Evolutionary conservation across 2,113 vertebrate species (phyloP), one percentile per base, ranked within the genome.

Genomic region (Calyptomena viridis): DNA sequence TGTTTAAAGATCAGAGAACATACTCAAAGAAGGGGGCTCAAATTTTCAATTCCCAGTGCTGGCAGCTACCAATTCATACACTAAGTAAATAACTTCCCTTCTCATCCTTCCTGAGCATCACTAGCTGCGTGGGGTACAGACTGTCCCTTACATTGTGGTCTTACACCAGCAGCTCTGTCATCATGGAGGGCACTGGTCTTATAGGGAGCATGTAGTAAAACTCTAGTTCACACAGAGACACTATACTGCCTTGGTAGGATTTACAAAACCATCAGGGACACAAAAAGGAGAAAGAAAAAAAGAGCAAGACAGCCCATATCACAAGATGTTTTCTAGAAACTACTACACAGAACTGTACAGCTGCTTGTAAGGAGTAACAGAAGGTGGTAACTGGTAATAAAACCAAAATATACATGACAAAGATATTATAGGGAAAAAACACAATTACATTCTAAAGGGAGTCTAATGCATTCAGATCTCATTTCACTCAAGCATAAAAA

Each of bases 401-500:
- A 89, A 95, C 40, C 31, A 81, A 91, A 89, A 90, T 66, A 82
- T 84, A 92, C 82, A 93, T 94, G 92, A 91, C 96, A 97, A 96
- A 74, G 59, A 63, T 90, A 53, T 76, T 52, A 31, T 44, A 19
- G 60, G 37, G 46, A 35, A 46, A 90, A 95, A 69, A 87, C 31
- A 93, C 78, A 79, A 64, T 92, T 87, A 78, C 52, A 75, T 85
- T 93, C 88, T 91, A 94, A 94, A 58, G 90, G 78, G 72, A 95
- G 94, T n/a, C 78, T 67, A 84, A 67, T 40, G 71, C 62, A 69
- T 66, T 82, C 46, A 69, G 47, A 62, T 89, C 68, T 96, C 76
- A 62, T 84, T 94, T 89, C 94, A 93, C 86, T 94, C 95, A 94
- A 95, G 92, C 84, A 94, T 81, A 80, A 92, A 93, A 93, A 93